Evolutionary conservation across 1,140 invertebrate genomes (phyloP).

Genomic region (Spodoptera litura): DNA sequence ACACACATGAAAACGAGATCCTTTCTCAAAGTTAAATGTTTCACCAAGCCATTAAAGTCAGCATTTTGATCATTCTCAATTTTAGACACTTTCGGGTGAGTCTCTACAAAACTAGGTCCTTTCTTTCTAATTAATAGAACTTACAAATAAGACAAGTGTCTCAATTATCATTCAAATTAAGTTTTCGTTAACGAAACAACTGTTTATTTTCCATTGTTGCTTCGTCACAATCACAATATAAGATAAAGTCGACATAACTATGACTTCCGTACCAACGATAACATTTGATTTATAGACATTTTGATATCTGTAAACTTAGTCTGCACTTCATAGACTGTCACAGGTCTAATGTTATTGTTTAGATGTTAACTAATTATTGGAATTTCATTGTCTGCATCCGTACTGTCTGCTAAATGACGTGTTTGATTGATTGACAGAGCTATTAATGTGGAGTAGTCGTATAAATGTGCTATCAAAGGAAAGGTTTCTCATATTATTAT

Average conservation of each 20-base stretch:
- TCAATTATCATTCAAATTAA: too few relatives aligned
- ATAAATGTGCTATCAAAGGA: too few relatives aligned
- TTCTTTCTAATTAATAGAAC: too few relatives aligned
- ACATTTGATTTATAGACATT: conserved; percentile 17
- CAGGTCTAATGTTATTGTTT: conserved; percentile 1
- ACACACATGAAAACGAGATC: too few relatives aligned
- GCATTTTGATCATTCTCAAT: too few relatives aligned
- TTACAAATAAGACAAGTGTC: too few relatives aligned
- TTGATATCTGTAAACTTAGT: conserved; percentile 9
- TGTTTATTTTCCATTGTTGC: conserved; percentile 1
- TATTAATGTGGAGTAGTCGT: too few relatives aligned
- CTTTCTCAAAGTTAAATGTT: too few relatives aligned
- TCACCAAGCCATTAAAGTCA: too few relatives aligned
- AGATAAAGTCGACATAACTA: conserved; percentile 12
- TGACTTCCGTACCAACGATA: conserved; percentile 25
- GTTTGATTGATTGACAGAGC: too few relatives aligned
- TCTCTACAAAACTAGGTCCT: not conserved
- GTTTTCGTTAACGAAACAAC: not conserved
- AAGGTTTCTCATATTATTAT: too few relatives aligned
- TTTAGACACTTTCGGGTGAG: too few relatives aligned
- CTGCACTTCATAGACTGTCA: conserved; percentile 2
- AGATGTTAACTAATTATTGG: not conserved
- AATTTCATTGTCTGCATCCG: not conserved
- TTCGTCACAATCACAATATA: not conserved
- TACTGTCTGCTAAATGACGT: not conserved